Conservation (phyloP, 2,888 invertebrate species). For the Tryphoninae sp. region DNA sequence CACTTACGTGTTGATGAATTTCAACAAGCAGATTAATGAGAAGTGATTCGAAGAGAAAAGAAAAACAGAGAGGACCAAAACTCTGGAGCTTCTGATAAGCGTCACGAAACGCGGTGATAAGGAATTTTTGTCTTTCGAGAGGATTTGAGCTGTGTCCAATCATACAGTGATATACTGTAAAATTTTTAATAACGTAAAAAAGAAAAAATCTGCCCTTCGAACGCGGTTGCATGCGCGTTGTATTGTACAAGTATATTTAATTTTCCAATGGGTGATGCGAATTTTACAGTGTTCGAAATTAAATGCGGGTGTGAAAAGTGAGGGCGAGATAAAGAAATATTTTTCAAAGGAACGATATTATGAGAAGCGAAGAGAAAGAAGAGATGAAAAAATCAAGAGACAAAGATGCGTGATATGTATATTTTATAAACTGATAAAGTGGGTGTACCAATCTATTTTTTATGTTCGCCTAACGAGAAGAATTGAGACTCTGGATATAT, state of each 20-base stretch:
- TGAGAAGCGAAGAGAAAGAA: constrained; percentile 52
- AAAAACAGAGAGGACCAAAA: not conserved
- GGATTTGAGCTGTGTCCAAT: constrained; percentile 35
- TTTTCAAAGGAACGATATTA: constrained; percentile 51
- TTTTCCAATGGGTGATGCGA: constrained; percentile 35
- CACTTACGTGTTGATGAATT: not conserved
- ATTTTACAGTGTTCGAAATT: constrained; percentile 43
- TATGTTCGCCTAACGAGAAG: constrained; percentile 68
- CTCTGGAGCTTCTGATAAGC: constrained; percentile 23
- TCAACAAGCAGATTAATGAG: not conserved
- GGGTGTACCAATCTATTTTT: constrained; percentile 75
- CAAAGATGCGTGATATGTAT: constrained; percentile 74
- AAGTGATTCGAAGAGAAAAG: not conserved
- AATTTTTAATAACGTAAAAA: constrained; percentile 26
- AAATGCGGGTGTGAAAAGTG: constrained; percentile 46
- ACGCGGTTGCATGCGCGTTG: constrained; percentile 12
- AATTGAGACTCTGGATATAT: constrained; percentile 67
- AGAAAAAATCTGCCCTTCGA: constrained; percentile 47
- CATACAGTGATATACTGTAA: constrained; percentile 29
- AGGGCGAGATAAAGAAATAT: constrained; percentile 59
- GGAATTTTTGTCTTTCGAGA: constrained; percentile 13
- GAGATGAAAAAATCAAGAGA: constrained; percentile 61
- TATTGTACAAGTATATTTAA: constrained; percentile 28
- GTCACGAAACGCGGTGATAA: constrained; percentile 30
- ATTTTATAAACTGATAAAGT: constrained; percentile 66